These are phyloP conservation scores for Bergia sp. DNA, from an alignment of 92 coral and sea anemone genomes.

Conservation along the genomic window DNA sequence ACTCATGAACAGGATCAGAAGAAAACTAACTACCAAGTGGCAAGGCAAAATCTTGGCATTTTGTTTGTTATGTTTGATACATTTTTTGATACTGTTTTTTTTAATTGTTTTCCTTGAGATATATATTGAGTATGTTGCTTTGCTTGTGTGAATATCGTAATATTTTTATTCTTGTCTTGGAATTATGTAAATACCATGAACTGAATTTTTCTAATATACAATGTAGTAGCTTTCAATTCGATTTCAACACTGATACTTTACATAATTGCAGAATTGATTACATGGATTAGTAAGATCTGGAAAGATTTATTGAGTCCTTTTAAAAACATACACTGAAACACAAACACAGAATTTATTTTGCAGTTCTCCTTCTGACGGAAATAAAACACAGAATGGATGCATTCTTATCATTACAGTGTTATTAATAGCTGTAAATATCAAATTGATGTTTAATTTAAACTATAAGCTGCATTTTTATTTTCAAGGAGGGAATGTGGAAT, in stretches of 20 bases:
- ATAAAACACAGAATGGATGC: neutral
- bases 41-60: slow-evolving; percentile 27
- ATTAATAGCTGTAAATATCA: neutral
- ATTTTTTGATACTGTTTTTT: neutral
- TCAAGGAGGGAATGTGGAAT: slow-evolving; percentile 59
- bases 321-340: neutral
- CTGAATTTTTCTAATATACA: neutral
- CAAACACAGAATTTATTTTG: neutral
- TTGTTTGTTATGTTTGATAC: neutral
- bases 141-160: neutral
- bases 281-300: neutral
- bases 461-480: neutral
- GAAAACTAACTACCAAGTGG: slow-evolving; percentile 34
- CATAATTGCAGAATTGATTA: neutral
- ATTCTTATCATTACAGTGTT: neutral
- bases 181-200: neutral
- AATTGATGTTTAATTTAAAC: neutral
- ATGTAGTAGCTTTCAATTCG: neutral
- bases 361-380: neutral
- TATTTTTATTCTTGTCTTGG: neutral
- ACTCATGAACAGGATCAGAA: slow-evolving; percentile 40
- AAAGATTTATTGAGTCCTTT: neutral
- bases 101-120: slow-evolving; percentile 9
- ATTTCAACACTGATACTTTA: neutral
- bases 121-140: neutral